Base-by-base conservation (phyloP, 92 coral and sea anemone genomes). In the Zoanthus solanderi region DNA sequence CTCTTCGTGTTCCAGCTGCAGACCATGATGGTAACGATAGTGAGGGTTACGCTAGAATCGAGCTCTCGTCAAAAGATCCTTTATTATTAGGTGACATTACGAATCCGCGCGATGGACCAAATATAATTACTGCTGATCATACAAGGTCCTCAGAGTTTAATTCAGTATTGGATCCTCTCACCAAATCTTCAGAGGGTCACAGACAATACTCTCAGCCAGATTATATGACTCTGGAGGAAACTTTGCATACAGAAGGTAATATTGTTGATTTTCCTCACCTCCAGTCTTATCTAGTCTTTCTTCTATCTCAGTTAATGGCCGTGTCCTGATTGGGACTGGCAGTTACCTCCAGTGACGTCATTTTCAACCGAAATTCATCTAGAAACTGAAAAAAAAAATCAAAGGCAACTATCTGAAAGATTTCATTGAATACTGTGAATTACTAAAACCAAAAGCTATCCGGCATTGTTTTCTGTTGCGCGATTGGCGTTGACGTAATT, bases 221-320 rank as follows among this genome's bases (percentile, higher is more conserved):
- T 23, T 81, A 81, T 61, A 81, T 81, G 85, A 81, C 75, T 65
- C 65, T 81, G 61, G 85, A 81, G 44, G 85, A 81, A 16, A 28
- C 85, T 15, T n/a, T 28, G 8, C 44, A 81, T 29, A n/a, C n/a
- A 23, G 14, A 45, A 32, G 85, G 85, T 81, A 81, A 9, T 42
- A 18, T 18, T 52, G 9, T 28, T 0, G 16, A 0, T 56, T 52
- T 52, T 16, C 18, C 9, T 14, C 16, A 28, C 14, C 32, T 11
- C 32, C 1, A 16, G 14, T 18, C 16, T 29, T 17, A 1, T 0
- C 2, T 2, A 9, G 1, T 15, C 50, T 6, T 48, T 23, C 28
- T 0, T 11, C 23, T 23, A 23, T 23, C 23, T 23, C 23, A 23
- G 23, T 34, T 34, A 34, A 34, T 34, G 42, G 42, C 3, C 23